phyloP scores from a whole-genome alignment of 2,797 vertebrate species.

The Coracias cyanogaster region DNA sequence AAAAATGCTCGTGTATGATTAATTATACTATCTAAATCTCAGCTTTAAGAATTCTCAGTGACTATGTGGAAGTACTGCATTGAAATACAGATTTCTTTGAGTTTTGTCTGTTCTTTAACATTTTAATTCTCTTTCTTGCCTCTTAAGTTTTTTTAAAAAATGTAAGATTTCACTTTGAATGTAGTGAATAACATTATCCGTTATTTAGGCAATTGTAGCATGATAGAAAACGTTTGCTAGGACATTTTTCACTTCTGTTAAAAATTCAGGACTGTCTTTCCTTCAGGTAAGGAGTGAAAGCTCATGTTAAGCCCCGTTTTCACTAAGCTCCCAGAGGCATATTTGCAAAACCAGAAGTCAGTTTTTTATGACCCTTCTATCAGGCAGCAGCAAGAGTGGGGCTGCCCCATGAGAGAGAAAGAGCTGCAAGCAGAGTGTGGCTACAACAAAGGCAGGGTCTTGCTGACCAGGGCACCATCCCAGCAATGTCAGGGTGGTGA shows the following conservation, averaged over 20 bases:
- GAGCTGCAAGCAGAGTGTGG: not conserved
- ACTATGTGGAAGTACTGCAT: not conserved
- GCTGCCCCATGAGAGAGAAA: not conserved
- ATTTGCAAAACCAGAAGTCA: not conserved
- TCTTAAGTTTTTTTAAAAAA: not conserved
- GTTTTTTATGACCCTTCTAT: not conserved
- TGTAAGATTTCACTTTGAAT: not conserved
- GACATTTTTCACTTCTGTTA: not conserved
- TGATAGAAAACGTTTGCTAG: not conserved
- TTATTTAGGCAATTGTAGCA: not conserved
- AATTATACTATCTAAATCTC: not conserved
- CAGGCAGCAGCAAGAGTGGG: not conserved
- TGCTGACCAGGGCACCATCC: not conserved
- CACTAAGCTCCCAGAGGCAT: not conserved
- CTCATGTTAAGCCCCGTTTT: not conserved
- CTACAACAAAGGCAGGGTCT: not conserved
- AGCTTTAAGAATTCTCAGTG: not conserved
- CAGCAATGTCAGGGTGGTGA: not conserved
- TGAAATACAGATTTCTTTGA: not conserved
- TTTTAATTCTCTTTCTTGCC: not conserved
- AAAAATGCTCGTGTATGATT: not conserved
- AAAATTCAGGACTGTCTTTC: not conserved
- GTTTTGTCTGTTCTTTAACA: not conserved
- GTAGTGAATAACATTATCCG: not conserved
- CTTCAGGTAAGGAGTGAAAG: not conserved